phyloP scores from a whole-genome alignment of 2,888 invertebrate genomes.

The Hecatera dysodea region DNA sequence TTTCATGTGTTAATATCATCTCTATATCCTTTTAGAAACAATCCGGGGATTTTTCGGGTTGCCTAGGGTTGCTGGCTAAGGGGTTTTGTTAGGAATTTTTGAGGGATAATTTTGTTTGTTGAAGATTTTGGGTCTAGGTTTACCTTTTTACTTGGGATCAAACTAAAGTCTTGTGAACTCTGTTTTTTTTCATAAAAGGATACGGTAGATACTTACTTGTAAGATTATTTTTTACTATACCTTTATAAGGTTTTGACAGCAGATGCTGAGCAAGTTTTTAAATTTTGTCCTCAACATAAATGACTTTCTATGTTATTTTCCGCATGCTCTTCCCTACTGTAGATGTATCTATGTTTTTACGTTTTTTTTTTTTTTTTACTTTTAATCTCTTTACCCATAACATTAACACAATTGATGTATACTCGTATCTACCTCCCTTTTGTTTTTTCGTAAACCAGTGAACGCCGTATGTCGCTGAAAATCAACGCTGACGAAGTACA shows the following conservation, averaged over 20 bases:
- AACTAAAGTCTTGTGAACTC: not conserved
- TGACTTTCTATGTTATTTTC: too few relatives aligned
- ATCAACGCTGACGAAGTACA: too few relatives aligned
- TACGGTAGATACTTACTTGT: not conserved
- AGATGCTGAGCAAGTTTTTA: not conserved
- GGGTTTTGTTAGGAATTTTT: not conserved
- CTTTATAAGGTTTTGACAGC: not conserved
- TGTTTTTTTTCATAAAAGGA: not conserved
- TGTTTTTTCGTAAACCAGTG: too few relatives aligned
- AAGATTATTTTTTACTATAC: not conserved
- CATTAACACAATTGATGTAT: too few relatives aligned
- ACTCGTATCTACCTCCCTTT: too few relatives aligned
- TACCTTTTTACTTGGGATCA: too few relatives aligned
- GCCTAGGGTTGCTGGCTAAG: conserved; percentile 35
- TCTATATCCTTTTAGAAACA: conserved; percentile 64
- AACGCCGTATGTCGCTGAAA: too few relatives aligned
- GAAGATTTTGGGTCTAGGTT: too few relatives aligned
- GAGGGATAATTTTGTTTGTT: not conserved
- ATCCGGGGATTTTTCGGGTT: conserved; percentile 57
- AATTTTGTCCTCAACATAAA: not conserved
- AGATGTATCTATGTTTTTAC: too few relatives aligned
- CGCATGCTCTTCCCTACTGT: too few relatives aligned
- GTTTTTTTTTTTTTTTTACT: too few relatives aligned
- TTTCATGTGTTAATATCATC: conserved; percentile 73
- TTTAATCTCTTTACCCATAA: too few relatives aligned